A percentile compares a stretch with the other conserved stretches of the same genome.
Conservation (phyloP, 2,797 vertebrate species). For the Lerista edwardsae region DNA sequence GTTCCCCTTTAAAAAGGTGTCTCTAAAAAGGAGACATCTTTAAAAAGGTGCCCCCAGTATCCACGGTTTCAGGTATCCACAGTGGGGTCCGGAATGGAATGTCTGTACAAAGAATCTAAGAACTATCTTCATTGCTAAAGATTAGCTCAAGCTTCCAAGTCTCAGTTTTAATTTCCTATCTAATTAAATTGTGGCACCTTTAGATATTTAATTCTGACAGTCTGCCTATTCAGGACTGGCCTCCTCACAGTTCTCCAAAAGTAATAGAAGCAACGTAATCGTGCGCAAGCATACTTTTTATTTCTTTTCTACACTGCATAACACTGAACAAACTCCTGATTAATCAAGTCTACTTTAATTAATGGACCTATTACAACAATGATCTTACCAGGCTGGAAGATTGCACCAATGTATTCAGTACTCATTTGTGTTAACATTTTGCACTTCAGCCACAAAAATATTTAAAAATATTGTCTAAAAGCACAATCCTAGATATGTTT, state of each 20-base stretch:
- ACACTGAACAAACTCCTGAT: neutral
- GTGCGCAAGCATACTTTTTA: neutral
- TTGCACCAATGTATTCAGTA: neutral
- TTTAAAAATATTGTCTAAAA: neutral
- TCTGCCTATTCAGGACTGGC: neutral
- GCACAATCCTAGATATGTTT: too few relatives aligned
- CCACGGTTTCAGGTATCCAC: too few relatives aligned
- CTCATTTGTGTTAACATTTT: neutral
- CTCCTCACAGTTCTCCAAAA: neutral
- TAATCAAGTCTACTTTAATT: constrained; percentile 8
- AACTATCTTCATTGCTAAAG: neutral
- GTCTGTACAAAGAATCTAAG: neutral
- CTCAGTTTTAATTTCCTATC: neutral
- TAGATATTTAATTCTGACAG: constrained; percentile 9
- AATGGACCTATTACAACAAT: neutral
- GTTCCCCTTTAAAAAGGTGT: too few relatives aligned
- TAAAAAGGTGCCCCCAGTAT: too few relatives aligned
- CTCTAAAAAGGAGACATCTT: too few relatives aligned
- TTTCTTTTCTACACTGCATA: neutral
- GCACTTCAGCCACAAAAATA: neutral
- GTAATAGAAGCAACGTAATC: neutral
- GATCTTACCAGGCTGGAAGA: neutral
- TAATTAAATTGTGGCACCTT: neutral
- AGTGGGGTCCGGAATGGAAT: too few relatives aligned
- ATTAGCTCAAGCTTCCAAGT: neutral